These are phyloP conservation scores for Imbricaverruca yamaguchii DNA, from an alignment of 2,888 invertebrate species.

Conservation along the genomic window DNA sequence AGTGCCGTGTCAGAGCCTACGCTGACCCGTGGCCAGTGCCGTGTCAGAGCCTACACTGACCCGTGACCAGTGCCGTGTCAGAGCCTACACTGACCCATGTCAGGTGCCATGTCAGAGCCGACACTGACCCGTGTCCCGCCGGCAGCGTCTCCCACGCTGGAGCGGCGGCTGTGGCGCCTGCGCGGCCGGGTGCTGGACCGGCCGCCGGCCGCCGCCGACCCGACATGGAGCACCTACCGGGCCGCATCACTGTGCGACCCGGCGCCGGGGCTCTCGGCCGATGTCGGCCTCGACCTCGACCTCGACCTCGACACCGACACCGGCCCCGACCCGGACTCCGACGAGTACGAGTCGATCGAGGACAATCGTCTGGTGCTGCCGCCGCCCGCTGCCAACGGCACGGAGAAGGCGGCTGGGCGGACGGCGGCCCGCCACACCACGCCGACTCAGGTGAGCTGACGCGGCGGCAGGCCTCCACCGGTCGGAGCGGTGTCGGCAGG, in stretches of 20 bases:
- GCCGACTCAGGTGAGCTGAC: neutral
- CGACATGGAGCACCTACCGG: slow-evolving; percentile 1
- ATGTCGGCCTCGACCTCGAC: neutral
- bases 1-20: too few relatives aligned
- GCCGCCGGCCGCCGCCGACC: neutral
- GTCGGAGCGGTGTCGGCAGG: neutral
- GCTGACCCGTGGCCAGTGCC: too few relatives aligned
- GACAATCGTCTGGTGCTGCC: neutral
- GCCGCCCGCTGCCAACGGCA: neutral
- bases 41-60: too few relatives aligned
- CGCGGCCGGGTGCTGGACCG: neutral
- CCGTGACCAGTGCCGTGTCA: too few relatives aligned
- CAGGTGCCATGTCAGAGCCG: too few relatives aligned
- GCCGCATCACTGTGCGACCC: neutral
- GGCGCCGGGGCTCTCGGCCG: neutral
- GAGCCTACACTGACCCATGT: too few relatives aligned
- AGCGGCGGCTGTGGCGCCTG: neutral
- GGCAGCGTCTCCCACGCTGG: neutral
- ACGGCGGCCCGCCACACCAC: neutral
- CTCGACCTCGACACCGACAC: neutral
- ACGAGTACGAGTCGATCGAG: neutral
- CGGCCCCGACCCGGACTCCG: neutral
- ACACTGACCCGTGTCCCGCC: too few relatives aligned
- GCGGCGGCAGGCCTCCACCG: neutral
- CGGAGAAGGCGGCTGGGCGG: neutral